phyloP scores from a whole-genome alignment of 2,888 invertebrate species.

The Tetragonula carbonaria region DNA sequence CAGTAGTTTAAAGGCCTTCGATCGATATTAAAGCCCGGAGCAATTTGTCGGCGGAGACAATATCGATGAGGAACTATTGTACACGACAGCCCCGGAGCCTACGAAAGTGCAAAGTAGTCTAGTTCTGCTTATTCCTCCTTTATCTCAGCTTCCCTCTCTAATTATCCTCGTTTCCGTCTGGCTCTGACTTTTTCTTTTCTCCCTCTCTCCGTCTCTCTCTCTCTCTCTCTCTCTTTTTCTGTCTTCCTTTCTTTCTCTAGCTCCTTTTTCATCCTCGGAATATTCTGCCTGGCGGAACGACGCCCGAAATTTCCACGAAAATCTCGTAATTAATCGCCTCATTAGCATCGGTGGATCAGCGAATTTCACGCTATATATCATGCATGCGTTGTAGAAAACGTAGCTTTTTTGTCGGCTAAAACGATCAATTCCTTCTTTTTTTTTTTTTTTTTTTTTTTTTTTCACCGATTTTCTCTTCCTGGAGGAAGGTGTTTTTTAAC shows the following conservation, averaged over 20 bases:
- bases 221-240: neutral
- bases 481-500: neutral
- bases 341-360: conserved; percentile 28
- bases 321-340: conserved; percentile 40
- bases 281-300: neutral
- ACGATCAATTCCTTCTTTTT: neutral
- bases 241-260: neutral
- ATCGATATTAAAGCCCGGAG: conserved; percentile 56
- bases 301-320: conserved; percentile 22
- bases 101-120: conserved; percentile 55
- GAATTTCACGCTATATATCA: neutral
- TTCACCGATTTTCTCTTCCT: neutral
- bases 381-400: no score
- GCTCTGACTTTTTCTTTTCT: neutral
- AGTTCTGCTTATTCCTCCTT: conserved; percentile 57
- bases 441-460: neutral
- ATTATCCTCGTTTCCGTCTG: conserved; percentile 38
- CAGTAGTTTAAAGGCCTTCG: conserved; percentile 40
- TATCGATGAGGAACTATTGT: conserved; percentile 60
- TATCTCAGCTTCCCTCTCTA: conserved; percentile 31
- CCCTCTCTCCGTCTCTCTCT: neutral
- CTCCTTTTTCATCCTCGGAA: neutral
- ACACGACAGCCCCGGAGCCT: conserved; percentile 35
- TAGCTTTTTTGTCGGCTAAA: neutral
- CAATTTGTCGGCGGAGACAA: conserved; percentile 56